These are phyloP conservation scores for Lasioglossum zephyrum DNA, from an alignment of 2,888 invertebrate genomes.

Conservation along the genomic window DNA sequence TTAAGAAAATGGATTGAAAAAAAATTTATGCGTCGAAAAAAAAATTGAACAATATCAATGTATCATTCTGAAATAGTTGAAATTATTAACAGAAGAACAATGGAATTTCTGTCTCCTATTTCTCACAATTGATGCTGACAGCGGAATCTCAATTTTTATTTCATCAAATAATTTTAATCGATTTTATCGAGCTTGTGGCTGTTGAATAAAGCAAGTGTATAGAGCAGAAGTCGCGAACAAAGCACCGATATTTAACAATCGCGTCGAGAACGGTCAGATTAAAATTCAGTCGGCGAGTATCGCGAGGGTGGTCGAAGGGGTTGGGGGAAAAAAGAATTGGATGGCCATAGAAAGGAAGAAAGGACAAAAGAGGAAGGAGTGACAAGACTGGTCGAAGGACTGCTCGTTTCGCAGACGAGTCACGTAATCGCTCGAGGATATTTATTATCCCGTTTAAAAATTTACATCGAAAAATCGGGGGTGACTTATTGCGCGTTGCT, in stretches of 20 bases:
- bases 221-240: background rate
- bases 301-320: slow-evolving; percentile 27
- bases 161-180: background rate
- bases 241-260: slow-evolving; percentile 24
- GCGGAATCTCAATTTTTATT: rapidly evolving
- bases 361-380: slow-evolving; percentile 24
- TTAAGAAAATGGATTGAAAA: no score
- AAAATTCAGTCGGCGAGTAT: slow-evolving; percentile 56
- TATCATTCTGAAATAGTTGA: no score
- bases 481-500: slow-evolving; percentile 50
- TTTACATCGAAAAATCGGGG: slow-evolving; percentile 71
- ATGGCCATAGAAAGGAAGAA: background rate
- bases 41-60: no score
- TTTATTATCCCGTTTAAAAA: slow-evolving; percentile 76
- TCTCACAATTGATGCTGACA: no score
- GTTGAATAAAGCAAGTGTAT: background rate
- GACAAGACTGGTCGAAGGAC: slow-evolving; percentile 54
- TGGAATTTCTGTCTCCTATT: background rate
- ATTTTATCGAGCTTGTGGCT: background rate
- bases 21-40: no score
- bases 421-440: slow-evolving; percentile 61
- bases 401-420: slow-evolving; percentile 57
- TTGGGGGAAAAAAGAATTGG: no score
- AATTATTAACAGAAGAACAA: background rate
- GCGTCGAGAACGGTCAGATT: slow-evolving; percentile 38